These are phyloP conservation scores for Osmoderma eremita DNA, from an alignment of 2,888 invertebrate species.

Conservation along the genomic window DNA sequence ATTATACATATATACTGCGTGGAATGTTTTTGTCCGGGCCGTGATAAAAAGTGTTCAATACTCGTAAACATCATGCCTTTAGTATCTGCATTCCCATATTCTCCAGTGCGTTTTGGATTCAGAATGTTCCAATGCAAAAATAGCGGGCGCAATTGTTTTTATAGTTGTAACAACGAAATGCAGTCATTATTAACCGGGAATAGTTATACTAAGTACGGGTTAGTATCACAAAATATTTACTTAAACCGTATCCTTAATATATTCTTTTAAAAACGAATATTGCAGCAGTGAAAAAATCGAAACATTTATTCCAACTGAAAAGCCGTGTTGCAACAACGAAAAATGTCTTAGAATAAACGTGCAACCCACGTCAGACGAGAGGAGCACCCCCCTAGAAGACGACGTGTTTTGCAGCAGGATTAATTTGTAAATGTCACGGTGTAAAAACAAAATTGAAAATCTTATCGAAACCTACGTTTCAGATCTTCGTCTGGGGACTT, in stretches of 20 bases:
- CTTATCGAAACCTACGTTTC: slow-evolving; percentile 6
- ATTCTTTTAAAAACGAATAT: too few species aligned
- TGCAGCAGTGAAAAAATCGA: neutral
- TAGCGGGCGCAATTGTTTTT: too few species aligned
- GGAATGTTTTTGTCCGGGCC: too few species aligned
- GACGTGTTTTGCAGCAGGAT: slow-evolving; percentile 39
- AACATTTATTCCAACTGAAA: neutral
- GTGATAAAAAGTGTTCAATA: too few species aligned
- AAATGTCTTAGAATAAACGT: neutral
- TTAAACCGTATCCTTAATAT: too few species aligned
- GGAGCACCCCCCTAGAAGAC: slow-evolving; percentile 29
- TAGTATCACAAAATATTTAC: neutral
- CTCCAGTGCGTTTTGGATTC: too few species aligned
- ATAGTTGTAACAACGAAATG: neutral
- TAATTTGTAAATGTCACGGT: slow-evolving; percentile 30
- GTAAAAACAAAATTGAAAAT: neutral
- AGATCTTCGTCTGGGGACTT: slow-evolving; percentile 10
- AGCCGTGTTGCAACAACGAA: neutral
- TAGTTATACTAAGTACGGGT: neutral
- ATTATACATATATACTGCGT: too few species aligned
- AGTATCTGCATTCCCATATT: too few species aligned
- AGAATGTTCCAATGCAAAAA: too few species aligned
- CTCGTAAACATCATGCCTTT: too few species aligned
- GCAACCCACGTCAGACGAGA: neutral
- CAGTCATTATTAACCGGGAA: neutral